phyloP scores from a whole-genome alignment of 2,797 vertebrate species.

The Astyanax mexicanus region DNA sequence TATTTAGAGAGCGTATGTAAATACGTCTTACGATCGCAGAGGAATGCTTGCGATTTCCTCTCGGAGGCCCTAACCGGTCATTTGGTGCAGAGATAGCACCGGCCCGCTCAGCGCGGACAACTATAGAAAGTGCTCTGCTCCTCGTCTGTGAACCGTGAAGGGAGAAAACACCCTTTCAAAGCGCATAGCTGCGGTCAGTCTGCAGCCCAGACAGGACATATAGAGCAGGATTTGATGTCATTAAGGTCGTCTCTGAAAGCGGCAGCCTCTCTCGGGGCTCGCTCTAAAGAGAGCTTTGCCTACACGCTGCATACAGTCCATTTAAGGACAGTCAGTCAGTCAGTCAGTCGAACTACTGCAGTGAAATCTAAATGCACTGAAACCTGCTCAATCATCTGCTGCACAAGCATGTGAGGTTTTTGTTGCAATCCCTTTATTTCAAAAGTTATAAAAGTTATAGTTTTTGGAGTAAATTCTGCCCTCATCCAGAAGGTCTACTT shows the following conservation, averaged over 20 bases:
- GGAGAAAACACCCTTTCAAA: conserved; percentile 60
- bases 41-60: conserved; percentile 78
- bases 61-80: conserved; percentile 73
- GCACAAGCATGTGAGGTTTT: too few species aligned
- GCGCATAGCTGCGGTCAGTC: conserved; percentile 40
- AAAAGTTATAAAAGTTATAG: too few species aligned
- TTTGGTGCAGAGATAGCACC: conserved; percentile 75
- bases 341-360: too few species aligned
- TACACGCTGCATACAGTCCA: too few species aligned
- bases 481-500: too few species aligned
- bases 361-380: too few species aligned
- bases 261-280: too few species aligned
- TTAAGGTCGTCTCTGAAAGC: background rate
- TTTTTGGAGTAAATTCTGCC: too few species aligned
- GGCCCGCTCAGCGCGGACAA: conserved; percentile 65
- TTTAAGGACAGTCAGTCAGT: too few species aligned
- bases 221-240: conserved; percentile 32
- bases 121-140: conserved; percentile 62
- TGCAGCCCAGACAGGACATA: conserved; percentile 34
- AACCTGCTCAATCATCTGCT: too few species aligned
- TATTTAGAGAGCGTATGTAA: conserved; percentile 79
- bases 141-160: conserved; percentile 53
- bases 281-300: too few species aligned
- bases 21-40: conserved; percentile 76
- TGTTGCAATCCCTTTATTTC: too few species aligned